Evolutionary conservation across 2,888 invertebrate species (phyloP), one percentile per base, ranked within the genome.

Genomic region (Coelinius sp.): DNA sequence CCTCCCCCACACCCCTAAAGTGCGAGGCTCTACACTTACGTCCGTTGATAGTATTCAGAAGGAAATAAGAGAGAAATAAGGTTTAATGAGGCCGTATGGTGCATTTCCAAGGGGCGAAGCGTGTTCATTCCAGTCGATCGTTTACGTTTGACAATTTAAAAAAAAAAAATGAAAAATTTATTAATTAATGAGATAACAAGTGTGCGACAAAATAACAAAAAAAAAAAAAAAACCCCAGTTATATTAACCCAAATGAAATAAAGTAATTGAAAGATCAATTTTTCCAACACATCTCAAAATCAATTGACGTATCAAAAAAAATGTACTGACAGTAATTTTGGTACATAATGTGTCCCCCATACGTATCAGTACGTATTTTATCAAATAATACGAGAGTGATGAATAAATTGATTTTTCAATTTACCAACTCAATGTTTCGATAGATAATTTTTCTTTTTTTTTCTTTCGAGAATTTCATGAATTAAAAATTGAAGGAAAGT

Each of bases 111-210:
- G 64, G 72, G 66, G 70, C 59, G 73, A 79, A 76, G 79, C 78
- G 81, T 80, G 80, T 82, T 80, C 81, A 82, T 82, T 82, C 81
- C 81, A 82, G 76, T 79, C 64, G 77, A 75, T 73, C 73, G 78
- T 78, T 71, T 73, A 66, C 71, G 73, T 67, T 75, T 69, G 59
- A 71, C 70, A 49, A 69, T 74, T 63, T 70, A 76, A 22, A 63
- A 52, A 4, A 31, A 56, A 7, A 17, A 44, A 27, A 56, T 56
- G 6, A 65, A 69, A 71, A 25, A 38, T 49, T 41, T 35, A 49
- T 38, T 66, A 65, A 44, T 20, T 25, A 17, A 27, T 41, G 41
- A 24, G 22, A 59, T 41, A 25, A 59, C 25, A 25, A 31, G 59
- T 8, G 12, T 25, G 46, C 46, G 24, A 68, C 17, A 59, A 31